phyloP scores from a whole-genome alignment of 2,113 vertebrate genomes.

The Pachyramphus minor region DNA sequence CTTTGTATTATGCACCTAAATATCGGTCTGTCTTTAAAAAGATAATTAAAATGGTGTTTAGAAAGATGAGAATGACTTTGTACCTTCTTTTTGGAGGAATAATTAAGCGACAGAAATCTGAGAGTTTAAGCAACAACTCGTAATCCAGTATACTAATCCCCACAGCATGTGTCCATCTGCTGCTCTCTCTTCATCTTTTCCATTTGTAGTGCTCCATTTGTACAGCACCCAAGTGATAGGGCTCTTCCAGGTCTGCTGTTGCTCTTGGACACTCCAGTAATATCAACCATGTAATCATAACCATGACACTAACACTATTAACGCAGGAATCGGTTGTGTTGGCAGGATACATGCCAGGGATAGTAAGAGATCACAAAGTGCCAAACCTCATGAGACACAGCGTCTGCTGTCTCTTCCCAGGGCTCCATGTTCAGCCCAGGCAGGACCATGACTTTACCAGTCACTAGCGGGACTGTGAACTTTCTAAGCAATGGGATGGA shows the following conservation, averaged over 20 bases:
- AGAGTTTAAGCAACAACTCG: constrained; percentile 3
- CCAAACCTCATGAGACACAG: accelerated
- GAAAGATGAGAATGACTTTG: background rate
- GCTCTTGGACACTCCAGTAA: background rate
- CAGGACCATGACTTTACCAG: background rate
- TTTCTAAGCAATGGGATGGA: background rate
- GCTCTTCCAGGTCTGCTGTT: background rate
- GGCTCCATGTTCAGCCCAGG: background rate
- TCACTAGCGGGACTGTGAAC: background rate
- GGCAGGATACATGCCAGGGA: background rate
- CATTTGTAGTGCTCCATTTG: background rate
- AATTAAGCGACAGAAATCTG: constrained; percentile 25
- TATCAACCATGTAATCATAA: background rate
- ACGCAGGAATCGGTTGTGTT: background rate
- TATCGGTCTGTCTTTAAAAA: background rate
- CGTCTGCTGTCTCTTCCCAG: background rate
- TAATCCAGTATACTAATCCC: constrained; percentile 29
- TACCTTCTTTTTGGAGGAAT: background rate
- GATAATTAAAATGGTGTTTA: background rate
- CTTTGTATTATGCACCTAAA: background rate
- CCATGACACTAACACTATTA: background rate
- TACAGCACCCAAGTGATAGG: accelerated
- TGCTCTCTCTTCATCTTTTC: background rate
- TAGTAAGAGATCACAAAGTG: background rate
- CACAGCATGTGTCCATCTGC: background rate